Percentiles rank a stretch among this genome's conserved stretches.
phyloP scores from a whole-genome alignment of 1,140 invertebrate genomes.

The Drosophila pseudoobscura region DNA sequence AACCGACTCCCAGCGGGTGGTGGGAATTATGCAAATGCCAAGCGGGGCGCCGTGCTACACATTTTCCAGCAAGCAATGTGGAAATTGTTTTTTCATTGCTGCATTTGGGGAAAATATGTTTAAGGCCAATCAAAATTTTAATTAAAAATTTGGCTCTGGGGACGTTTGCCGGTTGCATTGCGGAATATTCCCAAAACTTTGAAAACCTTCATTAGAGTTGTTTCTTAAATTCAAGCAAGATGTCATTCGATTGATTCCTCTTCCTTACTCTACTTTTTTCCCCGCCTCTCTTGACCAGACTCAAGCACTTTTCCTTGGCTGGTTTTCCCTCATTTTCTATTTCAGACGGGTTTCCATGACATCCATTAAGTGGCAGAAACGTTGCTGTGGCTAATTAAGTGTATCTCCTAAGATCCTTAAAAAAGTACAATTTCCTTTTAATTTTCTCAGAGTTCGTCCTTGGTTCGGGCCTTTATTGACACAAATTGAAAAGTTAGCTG shows the following conservation, averaged over 20 bases:
- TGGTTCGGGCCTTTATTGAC: too few relatives aligned
- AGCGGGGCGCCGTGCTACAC: conserved; percentile 13
- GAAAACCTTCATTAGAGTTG: conserved; percentile 1
- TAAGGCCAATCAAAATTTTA: conserved; percentile 23
- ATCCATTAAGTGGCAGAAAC: not conserved
- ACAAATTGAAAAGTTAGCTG: too few relatives aligned
- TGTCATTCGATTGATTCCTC: too few relatives aligned
- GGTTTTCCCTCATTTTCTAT: too few relatives aligned
- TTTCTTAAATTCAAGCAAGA: not conserved
- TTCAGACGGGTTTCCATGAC: conserved; percentile 3
- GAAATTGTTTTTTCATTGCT: conserved; percentile 53
- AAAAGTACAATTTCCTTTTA: conserved; percentile 3
- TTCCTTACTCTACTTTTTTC: too few relatives aligned
- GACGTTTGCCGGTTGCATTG: conserved; percentile 11
- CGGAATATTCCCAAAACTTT: conserved; percentile 17
- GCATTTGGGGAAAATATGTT: conserved; percentile 43
- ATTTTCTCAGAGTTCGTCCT: not conserved
- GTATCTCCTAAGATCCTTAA: not conserved
- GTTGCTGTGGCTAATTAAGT: conserved; percentile 22
- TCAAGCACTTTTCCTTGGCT: not conserved
- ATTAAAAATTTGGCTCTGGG: conserved; percentile 20
- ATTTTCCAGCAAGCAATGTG: conserved; percentile 36
- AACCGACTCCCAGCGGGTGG: conserved; percentile 5
- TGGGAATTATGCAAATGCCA: conserved; percentile 44
- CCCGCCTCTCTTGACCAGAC: not conserved